Base-by-base conservation (phyloP, 2,888 invertebrate genomes). In the Drosophila testacea region DNA sequence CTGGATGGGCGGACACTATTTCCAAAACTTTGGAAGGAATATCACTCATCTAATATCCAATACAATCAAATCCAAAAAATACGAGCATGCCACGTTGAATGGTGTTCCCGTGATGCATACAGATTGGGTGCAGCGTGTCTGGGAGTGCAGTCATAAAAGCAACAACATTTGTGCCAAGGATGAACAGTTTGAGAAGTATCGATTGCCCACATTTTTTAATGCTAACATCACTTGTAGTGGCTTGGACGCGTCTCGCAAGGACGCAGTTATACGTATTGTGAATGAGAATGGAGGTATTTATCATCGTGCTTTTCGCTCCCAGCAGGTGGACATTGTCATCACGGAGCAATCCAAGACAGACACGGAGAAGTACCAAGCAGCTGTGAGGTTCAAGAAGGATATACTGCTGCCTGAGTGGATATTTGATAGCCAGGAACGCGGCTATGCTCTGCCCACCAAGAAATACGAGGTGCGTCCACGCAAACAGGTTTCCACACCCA, bases 11-110 rank as follows among this genome's bases (percentile, higher is more conserved):
- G 97, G 96, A 0, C 92, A 94, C 46, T 96, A 95, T 87, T 94
- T 93, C 48, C 94, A 94, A 59, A 94, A 94, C 55, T 92, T 97
- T 51, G 94, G 95, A 9, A 93, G 93, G 32, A 94, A 94, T 59
- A 95, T 96, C 1, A 98, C 97, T 6, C 97, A 98, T 93, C 93
- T 98, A 22, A 94, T 98, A 3, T 96, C 97, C 1, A 95, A 95
- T 84, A 95, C 95, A 32, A 96, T 96, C 0, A 94, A 95, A 69
- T 96, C 96, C 0, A 95, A 95, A 62, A 97, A 97, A 92, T 96
- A 96, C 91, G 94, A 95, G 93, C 96, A 92, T 59, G 93, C 92
- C 2, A 90, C 90, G 0, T 70, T 92, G 4, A 90, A 90, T 59
- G 88, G 79, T 4, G 94, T 96, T 65, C 95, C 95, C 34, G 94